Evolutionary conservation across 2,113 vertebrate genomes (phyloP).

Genomic region (Catagonus wagneri): DNA sequence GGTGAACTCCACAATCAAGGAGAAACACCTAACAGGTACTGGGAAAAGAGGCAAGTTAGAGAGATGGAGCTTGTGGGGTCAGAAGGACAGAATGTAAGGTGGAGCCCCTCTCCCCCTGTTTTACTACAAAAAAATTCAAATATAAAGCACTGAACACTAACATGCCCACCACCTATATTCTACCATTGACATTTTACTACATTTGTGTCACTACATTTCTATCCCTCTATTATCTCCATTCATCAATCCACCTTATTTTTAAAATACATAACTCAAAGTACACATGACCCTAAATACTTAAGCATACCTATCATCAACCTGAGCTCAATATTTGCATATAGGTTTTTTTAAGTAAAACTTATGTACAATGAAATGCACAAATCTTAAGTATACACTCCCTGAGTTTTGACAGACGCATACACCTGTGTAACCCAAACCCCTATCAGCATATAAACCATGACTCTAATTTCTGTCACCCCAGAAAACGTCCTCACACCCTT

Average conservation of each 20-base stretch:
- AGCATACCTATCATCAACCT: not conserved
- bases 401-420: not conserved
- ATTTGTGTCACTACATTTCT: not conserved
- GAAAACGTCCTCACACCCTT: not conserved
- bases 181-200: not conserved
- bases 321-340: conserved; percentile 1
- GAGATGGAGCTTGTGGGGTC: not conserved
- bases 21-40: not conserved
- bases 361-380: not conserved
- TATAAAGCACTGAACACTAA: not conserved
- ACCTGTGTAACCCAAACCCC: not conserved
- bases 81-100: not conserved
- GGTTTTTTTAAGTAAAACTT: not conserved
- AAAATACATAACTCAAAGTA: not conserved
- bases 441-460: not conserved
- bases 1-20: not conserved
- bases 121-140: conserved; percentile 1
- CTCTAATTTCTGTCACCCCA: not conserved
- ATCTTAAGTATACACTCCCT: not conserved
- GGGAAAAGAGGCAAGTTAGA: not conserved
- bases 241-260: not conserved
- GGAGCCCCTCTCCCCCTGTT: not conserved
- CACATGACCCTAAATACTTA: not conserved
- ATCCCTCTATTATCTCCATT: not conserved
- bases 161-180: not conserved